Evolutionary conservation across 1,140 invertebrate species (phyloP).

Genomic region (Sweltsa coloradensis): DNA sequence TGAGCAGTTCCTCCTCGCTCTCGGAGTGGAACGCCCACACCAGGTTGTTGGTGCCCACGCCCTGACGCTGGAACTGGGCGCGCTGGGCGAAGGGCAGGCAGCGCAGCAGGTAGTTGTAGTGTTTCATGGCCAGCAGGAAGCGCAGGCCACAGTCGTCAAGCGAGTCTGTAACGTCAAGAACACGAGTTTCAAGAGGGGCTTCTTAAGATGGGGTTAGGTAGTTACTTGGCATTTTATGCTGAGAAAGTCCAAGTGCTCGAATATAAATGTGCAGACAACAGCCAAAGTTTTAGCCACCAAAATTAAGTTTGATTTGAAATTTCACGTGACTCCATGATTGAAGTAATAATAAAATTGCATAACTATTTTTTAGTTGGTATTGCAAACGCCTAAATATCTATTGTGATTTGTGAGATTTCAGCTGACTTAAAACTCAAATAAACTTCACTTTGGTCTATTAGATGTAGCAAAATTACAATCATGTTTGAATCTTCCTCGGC

Average conservation of each 20-base stretch:
- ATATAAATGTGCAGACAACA: not conserved
- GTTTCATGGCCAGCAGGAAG: slow-evolving; percentile 94
- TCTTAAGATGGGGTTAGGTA: not conserved
- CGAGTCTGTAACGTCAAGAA: slow-evolving; percentile 48
- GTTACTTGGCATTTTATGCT: not conserved
- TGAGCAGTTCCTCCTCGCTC: slow-evolving; percentile 88
- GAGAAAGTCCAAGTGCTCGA: not conserved
- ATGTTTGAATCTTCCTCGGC: too few species aligned
- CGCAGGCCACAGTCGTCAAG: slow-evolving; percentile 95
- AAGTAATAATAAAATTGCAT: too few species aligned
- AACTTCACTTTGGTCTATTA: too few species aligned
- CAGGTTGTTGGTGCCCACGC: slow-evolving; percentile 83
- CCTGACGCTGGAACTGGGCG: slow-evolving; percentile 73
- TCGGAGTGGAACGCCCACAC: slow-evolving; percentile 99
- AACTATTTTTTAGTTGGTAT: too few species aligned
- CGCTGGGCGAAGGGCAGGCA: slow-evolving; percentile 85
- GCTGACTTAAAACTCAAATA: too few species aligned
- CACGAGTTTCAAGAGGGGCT: slow-evolving; percentile 10
- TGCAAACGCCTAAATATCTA: too few species aligned
- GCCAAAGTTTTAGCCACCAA: not conserved
- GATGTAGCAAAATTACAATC: too few species aligned
- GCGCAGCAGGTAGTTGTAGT: slow-evolving; percentile 87
- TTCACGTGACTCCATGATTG: too few species aligned
- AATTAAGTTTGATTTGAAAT: too few species aligned
- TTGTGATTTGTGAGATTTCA: too few species aligned